These are phyloP conservation scores for Oedothorax gibbosus DNA, from an alignment of 1,140 invertebrate genomes.

Conservation along the genomic window DNA sequence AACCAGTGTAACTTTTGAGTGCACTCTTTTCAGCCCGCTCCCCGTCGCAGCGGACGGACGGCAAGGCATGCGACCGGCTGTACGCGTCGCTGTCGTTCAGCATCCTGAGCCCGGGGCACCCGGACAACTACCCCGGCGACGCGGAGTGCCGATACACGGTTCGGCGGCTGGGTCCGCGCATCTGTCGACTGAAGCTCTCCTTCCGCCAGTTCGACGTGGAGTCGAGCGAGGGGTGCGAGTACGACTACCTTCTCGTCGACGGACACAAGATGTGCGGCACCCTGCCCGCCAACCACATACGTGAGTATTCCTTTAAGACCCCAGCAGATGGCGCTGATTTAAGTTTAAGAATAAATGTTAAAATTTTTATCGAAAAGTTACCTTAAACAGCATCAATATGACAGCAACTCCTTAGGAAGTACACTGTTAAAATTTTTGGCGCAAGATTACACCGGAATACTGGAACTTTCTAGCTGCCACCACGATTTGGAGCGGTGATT, in stretches of 20 bases:
- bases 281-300: slow-evolving; percentile 1
- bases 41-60: slow-evolving; percentile 46
- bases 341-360: no score
- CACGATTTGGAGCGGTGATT: no score
- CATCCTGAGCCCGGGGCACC: slow-evolving; percentile 63
- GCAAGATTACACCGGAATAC: no score
- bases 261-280: slow-evolving; percentile 63
- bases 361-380: no score
- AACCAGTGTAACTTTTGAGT: no score
- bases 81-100: slow-evolving; percentile 61
- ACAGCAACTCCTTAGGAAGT: no score
- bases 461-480: no score
- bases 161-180: slow-evolving; percentile 24
- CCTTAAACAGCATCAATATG: no score
- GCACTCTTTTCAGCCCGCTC: slow-evolving; percentile 1
- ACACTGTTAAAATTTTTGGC: no score
- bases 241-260: slow-evolving; percentile 64
- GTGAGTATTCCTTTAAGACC: no score
- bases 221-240: slow-evolving; percentile 59
- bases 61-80: slow-evolving; percentile 61
- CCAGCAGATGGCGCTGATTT: no score
- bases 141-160: slow-evolving; percentile 62
- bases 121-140: slow-evolving; percentile 61
- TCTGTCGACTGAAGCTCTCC: slow-evolving; percentile 63
- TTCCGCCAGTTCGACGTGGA: slow-evolving; percentile 64